Evolutionary conservation across 2,888 invertebrate species (phyloP).

Genomic region (Polydrusus cervinus): DNA sequence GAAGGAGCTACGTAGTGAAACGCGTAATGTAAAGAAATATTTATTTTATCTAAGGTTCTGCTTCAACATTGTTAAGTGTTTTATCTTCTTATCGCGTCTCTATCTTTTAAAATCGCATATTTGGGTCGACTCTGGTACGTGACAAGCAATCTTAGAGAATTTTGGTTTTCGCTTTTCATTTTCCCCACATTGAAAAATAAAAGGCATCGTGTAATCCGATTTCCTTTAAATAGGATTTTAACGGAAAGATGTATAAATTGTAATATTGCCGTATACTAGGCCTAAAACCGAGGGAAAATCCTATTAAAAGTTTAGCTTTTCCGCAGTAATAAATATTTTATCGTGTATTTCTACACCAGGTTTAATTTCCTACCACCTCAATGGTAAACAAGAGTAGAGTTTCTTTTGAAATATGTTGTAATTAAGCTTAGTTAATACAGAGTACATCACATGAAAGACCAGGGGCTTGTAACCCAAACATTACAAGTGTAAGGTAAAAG

Average conservation of each 20-base stretch:
- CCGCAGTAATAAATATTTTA: not conserved
- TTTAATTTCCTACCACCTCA: too few relatives aligned
- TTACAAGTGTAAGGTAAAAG: too few relatives aligned
- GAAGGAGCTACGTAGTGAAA: too few relatives aligned
- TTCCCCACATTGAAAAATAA: constrained; percentile 2
- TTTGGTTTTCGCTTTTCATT: not conserved
- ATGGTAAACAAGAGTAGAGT: too few relatives aligned
- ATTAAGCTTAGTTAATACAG: too few relatives aligned
- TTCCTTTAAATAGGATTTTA: not conserved
- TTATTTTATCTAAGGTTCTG: too few relatives aligned
- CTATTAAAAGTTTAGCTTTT: not conserved
- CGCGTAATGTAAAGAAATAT: too few relatives aligned
- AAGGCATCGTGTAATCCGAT: not conserved
- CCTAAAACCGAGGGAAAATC: not conserved
- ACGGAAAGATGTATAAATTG: not conserved
- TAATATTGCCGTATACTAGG: not conserved
- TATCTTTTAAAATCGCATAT: not conserved
- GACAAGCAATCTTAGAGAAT: not conserved
- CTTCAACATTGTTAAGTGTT: too few relatives aligned
- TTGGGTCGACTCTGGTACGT: not conserved
- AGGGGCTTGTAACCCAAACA: too few relatives aligned
- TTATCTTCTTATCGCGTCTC: not conserved
- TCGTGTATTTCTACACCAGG: too few relatives aligned
- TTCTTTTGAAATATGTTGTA: too few relatives aligned
- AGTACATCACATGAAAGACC: too few relatives aligned